Base-by-base conservation (phyloP, 2,113 vertebrate species). In the Coracopsis vasa region DNA sequence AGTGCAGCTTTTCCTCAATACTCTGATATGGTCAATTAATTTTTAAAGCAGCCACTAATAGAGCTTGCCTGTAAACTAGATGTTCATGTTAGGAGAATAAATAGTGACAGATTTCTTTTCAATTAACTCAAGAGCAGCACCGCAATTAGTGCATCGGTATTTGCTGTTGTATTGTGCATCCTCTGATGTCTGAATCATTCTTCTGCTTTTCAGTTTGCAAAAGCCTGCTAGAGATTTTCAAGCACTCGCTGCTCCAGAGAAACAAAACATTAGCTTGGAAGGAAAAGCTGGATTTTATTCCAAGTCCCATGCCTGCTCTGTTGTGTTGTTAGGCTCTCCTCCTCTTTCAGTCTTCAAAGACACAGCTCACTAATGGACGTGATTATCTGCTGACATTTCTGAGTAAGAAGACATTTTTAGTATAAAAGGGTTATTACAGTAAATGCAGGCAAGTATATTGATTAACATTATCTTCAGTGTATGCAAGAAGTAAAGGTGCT, bases 21-120 rank as follows among this genome's bases (percentile, higher is more conserved):
- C 60, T 33, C 41, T 69, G 77, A 84, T 86, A 81, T 27, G 92
- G 56, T 71, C 39, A 92, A 93, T 96, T 93, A 93, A 94, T 84
- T 96, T 94, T 92, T 91, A 92, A 95, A 93, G 88, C 69, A 92
- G 69, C 21, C 47, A 84, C 80, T 91, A 91, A 89, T 19, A 91
- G 39, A 81, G 23, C 39, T 79, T 92, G 82, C 51, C 41, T 92
- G 69, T 53, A 91, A 94, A 85, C 51, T 86, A 96, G 69, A 84
- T 72, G 80, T 90, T 79, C 73, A 47, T 80, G 2, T 33, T 80
- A 51, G 23, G 39, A 82, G 51, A 92, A 96, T 72, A 94, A 95
- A 94, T 41, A 92, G 72, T 75, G 69, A 86, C 90, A 91, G 51
- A 45, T 69, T 93, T 94, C 94, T 95, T 90, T 95, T 84, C 93